Conservation (phyloP, 2,888 invertebrate genomes). For the Corythucha ciliata region DNA sequence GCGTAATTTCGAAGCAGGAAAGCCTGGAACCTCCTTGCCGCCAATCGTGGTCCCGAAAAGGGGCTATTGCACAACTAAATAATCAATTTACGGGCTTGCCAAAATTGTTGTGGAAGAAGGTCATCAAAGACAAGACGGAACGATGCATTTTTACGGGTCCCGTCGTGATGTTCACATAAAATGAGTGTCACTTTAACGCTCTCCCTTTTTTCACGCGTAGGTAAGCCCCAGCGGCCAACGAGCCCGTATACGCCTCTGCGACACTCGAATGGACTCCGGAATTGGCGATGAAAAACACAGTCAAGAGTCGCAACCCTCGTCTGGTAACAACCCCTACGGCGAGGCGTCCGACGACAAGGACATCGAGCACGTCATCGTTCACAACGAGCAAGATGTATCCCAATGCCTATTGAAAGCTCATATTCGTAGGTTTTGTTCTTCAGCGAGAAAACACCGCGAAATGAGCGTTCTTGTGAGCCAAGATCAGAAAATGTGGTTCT, state of each 20-base stretch:
- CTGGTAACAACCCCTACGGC: conserved; percentile 24
- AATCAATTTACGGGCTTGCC: neutral
- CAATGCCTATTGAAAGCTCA: too few relatives aligned
- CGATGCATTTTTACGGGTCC: too few relatives aligned
- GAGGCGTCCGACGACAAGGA: conserved; percentile 20
- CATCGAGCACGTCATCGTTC: conserved; percentile 28
- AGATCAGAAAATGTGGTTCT: too few relatives aligned
- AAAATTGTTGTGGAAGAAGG: too few relatives aligned
- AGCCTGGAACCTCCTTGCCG: neutral
- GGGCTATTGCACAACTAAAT: too few relatives aligned
- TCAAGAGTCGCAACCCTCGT: conserved; percentile 34
- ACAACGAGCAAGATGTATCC: conserved; percentile 21
- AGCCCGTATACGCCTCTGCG: conserved; percentile 33
- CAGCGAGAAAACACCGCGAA: too few relatives aligned
- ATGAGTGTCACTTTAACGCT: neutral
- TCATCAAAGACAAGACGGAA: too few relatives aligned
- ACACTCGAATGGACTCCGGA: conserved; percentile 33
- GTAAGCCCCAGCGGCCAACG: conserved; percentile 32
- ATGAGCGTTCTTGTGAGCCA: too few relatives aligned
- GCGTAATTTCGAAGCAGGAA: neutral
- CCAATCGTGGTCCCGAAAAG: too few relatives aligned
- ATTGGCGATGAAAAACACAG: conserved; percentile 35
- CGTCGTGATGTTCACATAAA: too few relatives aligned
- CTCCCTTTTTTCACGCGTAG: conserved; percentile 6
- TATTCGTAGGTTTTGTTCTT: too few relatives aligned